phyloP scores from a whole-genome alignment of 2,113 vertebrate species.

The Ophiodon elongatus region DNA sequence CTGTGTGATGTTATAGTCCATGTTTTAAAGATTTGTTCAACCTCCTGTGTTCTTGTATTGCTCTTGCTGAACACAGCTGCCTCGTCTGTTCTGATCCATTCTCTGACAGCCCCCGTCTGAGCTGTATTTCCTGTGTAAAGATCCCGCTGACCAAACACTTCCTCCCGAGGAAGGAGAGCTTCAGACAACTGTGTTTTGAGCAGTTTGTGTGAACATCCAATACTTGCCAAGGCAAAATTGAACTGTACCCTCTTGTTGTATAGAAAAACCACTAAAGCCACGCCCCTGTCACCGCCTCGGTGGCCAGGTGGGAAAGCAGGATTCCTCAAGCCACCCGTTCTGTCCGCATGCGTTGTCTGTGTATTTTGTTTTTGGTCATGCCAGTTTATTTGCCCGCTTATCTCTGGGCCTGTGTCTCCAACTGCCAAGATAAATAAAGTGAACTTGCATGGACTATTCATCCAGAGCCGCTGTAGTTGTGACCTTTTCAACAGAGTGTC shows the following conservation, averaged over 20 bases:
- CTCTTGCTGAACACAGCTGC: not conserved
- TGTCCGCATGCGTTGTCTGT: not conserved
- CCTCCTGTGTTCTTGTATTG: not conserved
- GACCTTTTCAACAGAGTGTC: slow-evolving; percentile 64
- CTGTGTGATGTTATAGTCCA: not conserved
- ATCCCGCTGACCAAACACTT: not conserved
- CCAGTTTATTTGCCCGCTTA: slow-evolving; percentile 34
- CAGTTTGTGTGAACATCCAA: not conserved
- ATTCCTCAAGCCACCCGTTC: not conserved
- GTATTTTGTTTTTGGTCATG: slow-evolving; percentile 18
- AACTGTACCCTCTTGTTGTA: not conserved
- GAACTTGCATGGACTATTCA: slow-evolving; percentile 30
- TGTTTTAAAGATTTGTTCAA: not conserved
- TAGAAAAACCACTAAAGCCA: not conserved
- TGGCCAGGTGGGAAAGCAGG: not conserved
- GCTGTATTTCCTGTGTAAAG: not conserved
- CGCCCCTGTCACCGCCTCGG: not conserved
- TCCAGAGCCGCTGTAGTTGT: slow-evolving; percentile 49
- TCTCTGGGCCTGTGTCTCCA: slow-evolving; percentile 37
- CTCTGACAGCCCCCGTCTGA: not conserved
- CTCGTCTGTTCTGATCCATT: not conserved
- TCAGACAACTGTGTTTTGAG: not conserved
- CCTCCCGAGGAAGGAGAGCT: not conserved
- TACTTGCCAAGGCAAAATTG: not conserved
- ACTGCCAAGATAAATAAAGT: slow-evolving; percentile 47